Evolutionary conservation across 2,888 invertebrate species (phyloP).

Genomic region (Sturmia bella): DNA sequence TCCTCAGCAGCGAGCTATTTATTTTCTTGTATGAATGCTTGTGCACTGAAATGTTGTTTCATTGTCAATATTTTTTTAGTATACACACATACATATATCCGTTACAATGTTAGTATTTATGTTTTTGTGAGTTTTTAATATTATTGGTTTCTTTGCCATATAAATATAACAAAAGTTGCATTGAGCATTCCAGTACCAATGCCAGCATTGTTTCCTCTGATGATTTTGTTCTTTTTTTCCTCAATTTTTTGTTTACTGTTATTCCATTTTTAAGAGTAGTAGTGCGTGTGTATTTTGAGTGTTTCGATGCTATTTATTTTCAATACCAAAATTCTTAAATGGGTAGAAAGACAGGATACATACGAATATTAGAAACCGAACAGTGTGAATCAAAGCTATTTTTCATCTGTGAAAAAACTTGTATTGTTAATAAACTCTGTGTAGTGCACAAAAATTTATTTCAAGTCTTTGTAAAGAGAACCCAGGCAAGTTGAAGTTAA

Average conservation of each 20-base stretch:
- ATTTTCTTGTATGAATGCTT: constrained; percentile 1
- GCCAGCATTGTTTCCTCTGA: constrained; percentile 41
- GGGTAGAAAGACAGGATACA: constrained; percentile 24
- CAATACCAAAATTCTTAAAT: constrained; percentile 42
- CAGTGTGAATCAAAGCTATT: background rate
- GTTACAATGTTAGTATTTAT: constrained; percentile 20
- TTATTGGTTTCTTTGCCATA: constrained; percentile 67
- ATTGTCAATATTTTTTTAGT: constrained; percentile 65
- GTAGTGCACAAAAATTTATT: too few relatives aligned
- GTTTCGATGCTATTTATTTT: constrained; percentile 61
- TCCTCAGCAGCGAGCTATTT: constrained; percentile 11
- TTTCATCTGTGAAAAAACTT: background rate
- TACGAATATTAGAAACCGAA: background rate
- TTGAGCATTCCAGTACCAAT: constrained; percentile 55
- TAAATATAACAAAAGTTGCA: constrained; percentile 59
- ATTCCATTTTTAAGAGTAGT: constrained; percentile 58
- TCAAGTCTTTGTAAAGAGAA: too few relatives aligned
- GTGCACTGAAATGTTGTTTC: constrained; percentile 20
- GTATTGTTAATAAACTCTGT: too few relatives aligned
- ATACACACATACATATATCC: constrained; percentile 26
- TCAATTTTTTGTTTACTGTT: constrained; percentile 34
- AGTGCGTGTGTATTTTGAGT: constrained; percentile 24
- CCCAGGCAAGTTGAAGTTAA: too few relatives aligned
- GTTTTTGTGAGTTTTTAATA: constrained; percentile 47
- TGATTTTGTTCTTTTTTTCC: constrained; percentile 1